Evolutionary conservation across 2,113 vertebrate genomes (phyloP), one percentile per base, ranked within the genome.

Genomic region (Chionomys nivalis): DNA sequence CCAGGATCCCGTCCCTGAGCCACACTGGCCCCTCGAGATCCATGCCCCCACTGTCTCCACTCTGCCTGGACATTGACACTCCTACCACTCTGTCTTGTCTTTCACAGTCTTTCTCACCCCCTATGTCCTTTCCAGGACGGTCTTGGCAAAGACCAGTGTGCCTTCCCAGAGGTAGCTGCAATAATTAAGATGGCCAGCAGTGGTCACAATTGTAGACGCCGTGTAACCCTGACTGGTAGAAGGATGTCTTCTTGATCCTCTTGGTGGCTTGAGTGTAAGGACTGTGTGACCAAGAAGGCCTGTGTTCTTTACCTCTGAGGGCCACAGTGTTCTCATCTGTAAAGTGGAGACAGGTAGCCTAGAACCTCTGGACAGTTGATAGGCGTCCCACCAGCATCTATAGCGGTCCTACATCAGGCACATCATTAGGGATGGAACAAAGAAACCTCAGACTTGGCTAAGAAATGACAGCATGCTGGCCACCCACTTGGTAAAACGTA

Each of bases 141-240:
- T 1, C 39, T 0, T 12, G 4, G 36, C 66, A 36, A 2, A 36
- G 49, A 47, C 55, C 7, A 0, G 26, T 11, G 0, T 16, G n/a
- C 42, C 55, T 76, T 77, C 49, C 7, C 0, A 26, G 79, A 96
- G 94, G 95, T 92, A 82, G 72, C 81, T 87, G 94, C 95, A 92
- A 55, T 92, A 68, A 90, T 73, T 17, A 28, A 36, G 3, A 4
- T 28, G 58, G 58, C 76, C 97, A 82, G 72, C n/a, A 95, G 92
- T 47, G 81, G 90, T n/a, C 79, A 13, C 89, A 21, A 14, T 26
- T 5, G 76, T 0, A 0, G 61, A 12, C 0, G 4, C 14, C 66
- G 16, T 0, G 7, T 7, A 16, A 42, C 44, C 21, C 47, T 0
- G 0, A 7, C 9, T 5, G 52, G 47, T 3, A 31, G 58, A 55